Evolutionary conservation across 2,888 invertebrate genomes (phyloP), one percentile per base, ranked within the genome.

Genomic region (Galerucella nymphaeae): DNA sequence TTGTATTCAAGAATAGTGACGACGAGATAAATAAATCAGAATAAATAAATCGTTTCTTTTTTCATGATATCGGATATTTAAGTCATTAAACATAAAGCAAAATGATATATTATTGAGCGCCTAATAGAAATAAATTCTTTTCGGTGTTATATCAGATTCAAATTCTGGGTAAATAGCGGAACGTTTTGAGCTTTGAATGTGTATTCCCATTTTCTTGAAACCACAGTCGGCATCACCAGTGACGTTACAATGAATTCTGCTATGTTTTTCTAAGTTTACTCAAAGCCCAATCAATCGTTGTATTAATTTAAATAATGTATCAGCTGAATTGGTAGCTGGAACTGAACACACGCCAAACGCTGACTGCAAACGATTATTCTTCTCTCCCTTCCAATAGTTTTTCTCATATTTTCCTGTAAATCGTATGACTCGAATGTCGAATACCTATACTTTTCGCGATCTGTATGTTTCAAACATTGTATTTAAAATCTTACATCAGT

Each of bases 51-150:
- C 63, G 58, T 63, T 45, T 66, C 69, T n/a, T 48, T 48, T 66
- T 63, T 57, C 66, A 57, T 70, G 66, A 71, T 65, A 71, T 69
- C 69, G 71, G 58, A 71, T 71, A 71, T 74, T 70, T 71, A 66
- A 71, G 68, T 71, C 68, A 65, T 71, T 71, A 69, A 66, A 71
- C 74, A 69, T 74, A 66, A 66, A 72, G 59, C 74, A 71, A 74
- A 74, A 72, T 74, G 72, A 72, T 72, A 70, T 58, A 70, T 71
- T 66, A 66, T 66, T 65, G 58, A 73, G 16, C 64, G 42, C 41
- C 57, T 70, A 70, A 71, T 61, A 63, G 63, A 75, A 70, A 72
- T 66, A 72, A 64, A 70, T 66, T 70, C 64, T 75, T 75, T 66
- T 59, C 64, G 63, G 63, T 75, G 72, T 50, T 67, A 58, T 71